Percentiles rank a stretch among this genome's conserved stretches.
Evolutionary conservation across 2,888 invertebrate genomes (phyloP).

Genomic region (Hirtodrosophila confusa): DNA sequence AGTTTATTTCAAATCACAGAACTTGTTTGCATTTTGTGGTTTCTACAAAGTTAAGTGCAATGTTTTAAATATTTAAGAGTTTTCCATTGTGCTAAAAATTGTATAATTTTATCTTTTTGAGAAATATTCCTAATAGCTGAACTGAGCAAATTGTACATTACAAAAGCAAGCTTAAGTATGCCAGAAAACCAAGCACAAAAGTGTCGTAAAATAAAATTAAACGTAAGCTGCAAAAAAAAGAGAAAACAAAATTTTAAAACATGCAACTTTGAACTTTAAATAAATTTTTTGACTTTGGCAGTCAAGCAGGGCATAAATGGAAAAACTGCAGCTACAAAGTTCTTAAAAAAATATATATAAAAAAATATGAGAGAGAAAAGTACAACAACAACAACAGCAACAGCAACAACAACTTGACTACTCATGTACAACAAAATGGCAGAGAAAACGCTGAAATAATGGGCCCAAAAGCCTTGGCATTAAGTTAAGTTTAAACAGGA

Average conservation of each 20-base stretch:
- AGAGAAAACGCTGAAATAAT: constrained; percentile 63
- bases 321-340: constrained; percentile 49
- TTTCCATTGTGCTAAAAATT: constrained; percentile 32
- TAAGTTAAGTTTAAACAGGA: constrained; percentile 57
- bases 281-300: constrained; percentile 69
- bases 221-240: constrained; percentile 18
- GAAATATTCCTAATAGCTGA: constrained; percentile 37
- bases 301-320: constrained; percentile 18
- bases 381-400: background rate
- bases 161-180: constrained; percentile 29
- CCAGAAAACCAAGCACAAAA: constrained; percentile 49
- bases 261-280: constrained; percentile 62
- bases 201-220: constrained; percentile 70
- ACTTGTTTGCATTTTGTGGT: too few relatives aligned
- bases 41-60: background rate
- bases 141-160: constrained; percentile 35
- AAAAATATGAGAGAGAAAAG: constrained; percentile 1
- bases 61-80: constrained; percentile 8
- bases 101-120: constrained; percentile 32
- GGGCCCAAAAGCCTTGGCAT: constrained; percentile 75
- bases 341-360: constrained; percentile 51
- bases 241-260: constrained; percentile 5
- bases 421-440: constrained; percentile 45
- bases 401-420: constrained; percentile 12
- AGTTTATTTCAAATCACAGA: too few relatives aligned